These are phyloP conservation scores for Sparidentex hasta DNA, from an alignment of 2,797 vertebrate genomes.

Conservation along the genomic window DNA sequence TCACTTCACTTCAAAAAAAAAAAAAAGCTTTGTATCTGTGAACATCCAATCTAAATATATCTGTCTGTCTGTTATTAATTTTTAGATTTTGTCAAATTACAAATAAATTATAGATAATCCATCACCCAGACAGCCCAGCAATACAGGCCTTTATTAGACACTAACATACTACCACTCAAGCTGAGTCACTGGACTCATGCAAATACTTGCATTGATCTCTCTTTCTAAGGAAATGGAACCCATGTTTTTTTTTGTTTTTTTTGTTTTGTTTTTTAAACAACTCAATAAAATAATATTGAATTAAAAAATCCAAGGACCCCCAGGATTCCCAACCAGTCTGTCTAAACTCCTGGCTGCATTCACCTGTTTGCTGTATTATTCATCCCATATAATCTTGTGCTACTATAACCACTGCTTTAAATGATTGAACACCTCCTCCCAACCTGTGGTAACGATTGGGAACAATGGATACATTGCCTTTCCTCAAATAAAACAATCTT, in stretches of 20 bases:
- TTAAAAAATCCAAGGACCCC: slow-evolving; percentile 13
- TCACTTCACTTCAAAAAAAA: slow-evolving; percentile 15
- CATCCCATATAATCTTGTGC: slow-evolving; percentile 30
- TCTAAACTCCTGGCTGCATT: slow-evolving; percentile 45
- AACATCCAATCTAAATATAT: background rate
- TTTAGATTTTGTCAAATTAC: no score
- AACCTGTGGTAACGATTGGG: slow-evolving; percentile 29
- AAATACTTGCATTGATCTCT: slow-evolving; percentile 17
- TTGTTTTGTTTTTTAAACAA: no score
- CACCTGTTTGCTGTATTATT: slow-evolving; percentile 59
- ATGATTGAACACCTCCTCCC: slow-evolving; percentile 46
- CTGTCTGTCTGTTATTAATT: no score
- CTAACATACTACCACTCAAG: no score
- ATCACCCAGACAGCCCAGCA: no score
- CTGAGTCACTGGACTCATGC: no score
- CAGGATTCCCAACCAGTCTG: slow-evolving; percentile 39
- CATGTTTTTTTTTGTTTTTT: no score
- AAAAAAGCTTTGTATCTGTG: slow-evolving; percentile 17
- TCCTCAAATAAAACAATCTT: slow-evolving; percentile 32
- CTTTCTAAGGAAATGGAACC: slow-evolving; percentile 4
- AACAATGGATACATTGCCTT: slow-evolving; percentile 19
- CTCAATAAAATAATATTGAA: background rate
- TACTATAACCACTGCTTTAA: slow-evolving; percentile 44
- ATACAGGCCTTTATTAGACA: no score
- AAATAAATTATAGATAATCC: no score